Evolutionary conservation across 2,113 vertebrate genomes (phyloP).

Genomic region (Toxotes jaculatrix): DNA sequence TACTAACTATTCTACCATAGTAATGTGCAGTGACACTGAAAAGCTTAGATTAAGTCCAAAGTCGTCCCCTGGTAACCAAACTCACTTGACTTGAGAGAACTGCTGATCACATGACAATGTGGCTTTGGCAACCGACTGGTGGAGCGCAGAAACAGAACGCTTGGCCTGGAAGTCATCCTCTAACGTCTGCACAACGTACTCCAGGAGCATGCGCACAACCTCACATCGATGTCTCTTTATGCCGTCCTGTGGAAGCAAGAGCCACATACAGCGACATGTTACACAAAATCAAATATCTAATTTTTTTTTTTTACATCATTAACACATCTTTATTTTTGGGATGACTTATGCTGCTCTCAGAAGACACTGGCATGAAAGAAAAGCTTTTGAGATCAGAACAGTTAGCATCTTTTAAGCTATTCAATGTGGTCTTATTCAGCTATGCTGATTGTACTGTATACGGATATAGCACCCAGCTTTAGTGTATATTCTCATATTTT

Average conservation of each 20-base stretch:
- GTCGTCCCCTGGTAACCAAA: not conserved
- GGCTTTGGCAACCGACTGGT: slow-evolving; percentile 87
- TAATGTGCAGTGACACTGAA: not conserved
- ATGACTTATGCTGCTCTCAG: not conserved
- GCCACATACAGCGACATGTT: not conserved
- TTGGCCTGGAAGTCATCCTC: slow-evolving; percentile 91
- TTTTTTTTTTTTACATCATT: not conserved
- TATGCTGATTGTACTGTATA: not conserved
- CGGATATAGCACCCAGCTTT: not conserved
- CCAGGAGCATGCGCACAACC: slow-evolving; percentile 87
- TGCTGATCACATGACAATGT: slow-evolving; percentile 89
- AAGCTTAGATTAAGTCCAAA: not conserved
- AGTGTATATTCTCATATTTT: slow-evolving; percentile 3
- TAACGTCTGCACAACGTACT: slow-evolving; percentile 92
- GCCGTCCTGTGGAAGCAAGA: slow-evolving; percentile 45
- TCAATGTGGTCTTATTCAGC: not conserved
- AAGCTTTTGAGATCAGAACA: not conserved
- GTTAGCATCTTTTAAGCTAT: not conserved
- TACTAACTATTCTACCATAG: not conserved
- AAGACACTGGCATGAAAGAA: not conserved
- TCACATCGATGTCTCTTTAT: slow-evolving; percentile 58
- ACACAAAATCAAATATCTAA: not conserved
- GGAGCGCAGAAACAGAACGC: slow-evolving; percentile 76
- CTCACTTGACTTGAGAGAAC: slow-evolving; percentile 89
- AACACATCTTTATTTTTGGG: not conserved